These are phyloP conservation scores for Griposia aprilina DNA, from an alignment of 2,888 invertebrate species.

Conservation along the genomic window DNA sequence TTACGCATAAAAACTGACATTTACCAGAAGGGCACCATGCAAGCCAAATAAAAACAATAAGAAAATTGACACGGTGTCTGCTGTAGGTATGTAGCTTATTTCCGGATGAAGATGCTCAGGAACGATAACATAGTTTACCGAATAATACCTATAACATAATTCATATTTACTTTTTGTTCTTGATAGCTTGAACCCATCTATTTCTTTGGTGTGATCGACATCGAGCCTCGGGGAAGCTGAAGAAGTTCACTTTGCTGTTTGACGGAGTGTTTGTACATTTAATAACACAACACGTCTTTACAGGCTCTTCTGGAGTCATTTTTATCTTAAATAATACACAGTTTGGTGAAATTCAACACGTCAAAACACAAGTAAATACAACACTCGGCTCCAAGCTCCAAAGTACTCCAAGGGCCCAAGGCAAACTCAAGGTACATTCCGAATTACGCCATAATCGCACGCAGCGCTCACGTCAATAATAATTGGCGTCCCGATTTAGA, in stretches of 20 bases:
- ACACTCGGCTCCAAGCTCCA: neutral
- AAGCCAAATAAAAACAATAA: neutral
- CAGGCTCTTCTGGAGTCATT: conserved; percentile 3
- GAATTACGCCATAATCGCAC: too few species aligned
- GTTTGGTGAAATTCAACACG: neutral
- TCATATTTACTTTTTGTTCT: conserved; percentile 29
- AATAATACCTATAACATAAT: neutral
- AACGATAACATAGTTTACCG: rapidly evolving
- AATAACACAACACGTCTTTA: conserved; percentile 27
- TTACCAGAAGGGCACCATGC: neutral
- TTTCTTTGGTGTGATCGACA: neutral
- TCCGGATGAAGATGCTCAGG: neutral
- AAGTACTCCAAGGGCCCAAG: too few species aligned
- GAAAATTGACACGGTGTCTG: neutral
- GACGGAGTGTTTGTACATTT: conserved; percentile 22
- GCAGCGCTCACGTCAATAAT: too few species aligned
- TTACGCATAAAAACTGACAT: neutral
- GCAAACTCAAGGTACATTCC: too few species aligned
- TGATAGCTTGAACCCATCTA: conserved; percentile 27
- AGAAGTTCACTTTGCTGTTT: conserved; percentile 28
- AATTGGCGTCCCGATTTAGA: too few species aligned
- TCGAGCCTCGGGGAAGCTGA: conserved; percentile 1
- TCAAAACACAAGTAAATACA: neutral
- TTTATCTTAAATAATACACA: neutral
- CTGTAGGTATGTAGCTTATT: neutral